Evolutionary conservation across 2,113 vertebrate genomes (phyloP).

Genomic region (Bungarus multicinctus): DNA sequence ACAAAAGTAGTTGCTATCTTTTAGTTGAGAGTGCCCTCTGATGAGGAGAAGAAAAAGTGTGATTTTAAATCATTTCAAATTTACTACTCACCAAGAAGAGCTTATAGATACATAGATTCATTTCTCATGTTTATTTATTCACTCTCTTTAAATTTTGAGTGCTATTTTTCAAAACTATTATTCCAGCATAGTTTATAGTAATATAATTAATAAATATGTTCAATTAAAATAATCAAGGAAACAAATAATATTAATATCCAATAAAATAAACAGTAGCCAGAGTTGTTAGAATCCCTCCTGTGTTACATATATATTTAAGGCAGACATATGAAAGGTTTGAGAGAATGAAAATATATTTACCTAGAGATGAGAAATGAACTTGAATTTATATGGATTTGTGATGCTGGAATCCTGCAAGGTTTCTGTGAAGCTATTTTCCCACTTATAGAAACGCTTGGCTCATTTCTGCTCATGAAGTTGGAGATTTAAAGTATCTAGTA

Average conservation of each 20-base stretch:
- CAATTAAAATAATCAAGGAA: not conserved
- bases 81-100: not conserved
- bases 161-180: not conserved
- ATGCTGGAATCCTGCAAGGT: too few species aligned
- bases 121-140: not conserved
- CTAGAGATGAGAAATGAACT: too few species aligned
- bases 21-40: conserved; percentile 55
- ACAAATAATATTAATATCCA: not conserved
- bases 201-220: not conserved
- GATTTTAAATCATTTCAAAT: not conserved
- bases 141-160: not conserved
- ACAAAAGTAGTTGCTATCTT: conserved; percentile 4
- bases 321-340: not conserved
- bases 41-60: conserved; percentile 9
- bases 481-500: too few species aligned
- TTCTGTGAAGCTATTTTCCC: too few species aligned
- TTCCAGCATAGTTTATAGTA: not conserved
- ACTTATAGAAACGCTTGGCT: too few species aligned
- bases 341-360: too few species aligned
- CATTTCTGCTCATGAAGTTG: too few species aligned
- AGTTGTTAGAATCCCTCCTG: not conserved
- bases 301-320: not conserved
- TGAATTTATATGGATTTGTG: too few species aligned
- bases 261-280: not conserved
- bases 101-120: not conserved